Evolutionary conservation across 64 coral and sea anemone genomes (phyloP), one percentile per base, ranked within the genome.

Genomic region (Porites lutea): DNA sequence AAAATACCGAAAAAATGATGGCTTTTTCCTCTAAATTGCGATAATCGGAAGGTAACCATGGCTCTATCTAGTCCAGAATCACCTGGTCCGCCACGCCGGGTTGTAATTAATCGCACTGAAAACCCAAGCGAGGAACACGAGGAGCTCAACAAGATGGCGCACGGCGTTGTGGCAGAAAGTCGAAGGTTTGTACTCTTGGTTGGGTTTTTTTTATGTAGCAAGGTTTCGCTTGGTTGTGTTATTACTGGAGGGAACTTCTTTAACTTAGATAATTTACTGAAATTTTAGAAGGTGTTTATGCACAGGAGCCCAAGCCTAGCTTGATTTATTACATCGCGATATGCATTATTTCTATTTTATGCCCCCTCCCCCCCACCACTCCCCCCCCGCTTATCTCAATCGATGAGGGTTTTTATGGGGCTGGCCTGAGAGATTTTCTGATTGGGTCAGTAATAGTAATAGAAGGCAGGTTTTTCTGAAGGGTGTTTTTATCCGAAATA

Each of bases 81-180:
- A 11, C 86, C 86, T 23, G 21, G 37, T 23, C 73, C n/a, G 51
- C 82, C 52, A 72, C 88, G 45, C 54, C 79, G 21, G 44, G 82
- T 78, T 18, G 46, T 94, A 58, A 82, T 99, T 3, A 99, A 96
- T 74, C 91, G 97, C 82, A 85, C 96, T 69, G 91, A 95, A 80
- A 84, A 84, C 13, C 91, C 97, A 5, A 96, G 73, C 62, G 97
- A 99, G 45, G 97, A 99, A 79, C 91, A 99, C 3, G 97, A 99
- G 89, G 97, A 99, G 45, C 72, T 99, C 49, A 87, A 99, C 81
- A 99, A 99, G 58, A 99, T 99, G 97, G 94, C 94, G 47, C 97
- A 99, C 19, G 97, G 90, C 64, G 94, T 93, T 18, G 71, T 95
- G 2, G 94, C 89, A 11, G 94, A 96, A 65, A 96, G 91, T 23